Base-by-base conservation (phyloP, 2,888 invertebrate genomes). In the Meandrusa payeni region DNA sequence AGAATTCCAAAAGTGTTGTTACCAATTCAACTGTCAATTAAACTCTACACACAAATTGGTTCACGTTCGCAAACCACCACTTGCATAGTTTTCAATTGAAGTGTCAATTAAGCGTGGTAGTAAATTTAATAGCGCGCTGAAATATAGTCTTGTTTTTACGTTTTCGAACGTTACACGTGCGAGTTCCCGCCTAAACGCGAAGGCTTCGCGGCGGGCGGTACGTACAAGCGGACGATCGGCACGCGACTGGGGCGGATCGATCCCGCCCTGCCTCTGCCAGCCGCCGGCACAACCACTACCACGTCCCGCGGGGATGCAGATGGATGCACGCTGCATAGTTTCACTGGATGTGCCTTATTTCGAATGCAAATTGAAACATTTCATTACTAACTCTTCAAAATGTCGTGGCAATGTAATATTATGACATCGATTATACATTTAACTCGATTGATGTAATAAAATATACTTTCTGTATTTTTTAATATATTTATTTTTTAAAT, bases 271-370 rank as follows among this genome's bases (percentile, higher is more conserved):
- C 76, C 76, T 77, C 79, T 73, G 70, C 51, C 46, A 46, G 54
- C 50, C 33, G 41, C 57, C 57, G 58, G 57, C 55, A 61, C 57
- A 57, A 49, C 65, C 63, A 47, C 50, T 50, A 41, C 41, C 59
- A 51, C 58, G 64, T 82, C 82, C 81, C 81, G 79, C 77, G 77
- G 85, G 86, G 85, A 83, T 86, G 85, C 83, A 81, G 82, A 78
- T 83, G 82, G 79, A 78, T 57, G 69, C 59, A 62, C 55, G 51
- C 46, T 41, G 42, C 43, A 52, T 32, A 26, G n/a, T 4, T 6
- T 5, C 5, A 3, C 44, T 45, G 9, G 44, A 45, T 19, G 44
- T 27, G 53, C 50, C 39, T n/a, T 9, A n/a, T 28, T 15, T 23
- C n/a, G 7, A 29, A 29, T n/a, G n/a, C n/a, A n/a, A n/a, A n/a